A percentile compares a stretch with the other conserved stretches of the same genome.
Conservation (phyloP, 2,797 vertebrate species). For the Lophotriccus pileatus region DNA sequence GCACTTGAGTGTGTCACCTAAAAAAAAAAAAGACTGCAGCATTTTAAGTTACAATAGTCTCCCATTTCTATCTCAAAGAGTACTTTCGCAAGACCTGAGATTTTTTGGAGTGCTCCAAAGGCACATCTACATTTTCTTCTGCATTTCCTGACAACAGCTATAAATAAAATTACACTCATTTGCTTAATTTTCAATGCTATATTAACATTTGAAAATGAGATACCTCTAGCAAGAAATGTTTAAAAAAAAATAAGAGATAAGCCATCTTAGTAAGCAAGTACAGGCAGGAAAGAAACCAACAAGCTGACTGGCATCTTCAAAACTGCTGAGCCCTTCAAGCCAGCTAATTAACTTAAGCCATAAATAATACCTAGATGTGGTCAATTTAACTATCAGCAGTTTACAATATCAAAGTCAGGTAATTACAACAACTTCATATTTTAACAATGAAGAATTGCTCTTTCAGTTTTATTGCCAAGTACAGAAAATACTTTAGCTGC, state of each 20-base stretch:
- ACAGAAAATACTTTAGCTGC: background rate
- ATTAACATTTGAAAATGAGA: background rate
- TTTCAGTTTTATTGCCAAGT: background rate
- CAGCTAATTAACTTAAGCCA: constrained; percentile 1
- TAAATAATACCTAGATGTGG: constrained; percentile 21
- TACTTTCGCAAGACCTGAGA: background rate
- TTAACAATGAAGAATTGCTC: background rate
- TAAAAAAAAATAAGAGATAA: background rate
- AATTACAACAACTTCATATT: background rate
- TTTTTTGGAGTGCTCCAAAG: background rate
- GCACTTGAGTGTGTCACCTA: background rate
- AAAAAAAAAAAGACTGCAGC: background rate
- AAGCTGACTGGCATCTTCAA: background rate
- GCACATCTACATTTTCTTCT: background rate
- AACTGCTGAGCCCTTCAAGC: background rate
- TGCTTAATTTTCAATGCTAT: background rate
- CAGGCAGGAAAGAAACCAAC: background rate
- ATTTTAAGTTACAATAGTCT: background rate
- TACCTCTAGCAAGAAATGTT: background rate
- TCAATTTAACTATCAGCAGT: constrained; percentile 48
- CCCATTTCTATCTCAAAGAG: background rate
- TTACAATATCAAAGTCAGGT: constrained; percentile 26
- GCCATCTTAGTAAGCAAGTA: constrained; percentile 2
- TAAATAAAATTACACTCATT: background rate
- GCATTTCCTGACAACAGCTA: background rate